Conservation (phyloP, 2,113 vertebrate genomes). For the Colius striatus region DNA sequence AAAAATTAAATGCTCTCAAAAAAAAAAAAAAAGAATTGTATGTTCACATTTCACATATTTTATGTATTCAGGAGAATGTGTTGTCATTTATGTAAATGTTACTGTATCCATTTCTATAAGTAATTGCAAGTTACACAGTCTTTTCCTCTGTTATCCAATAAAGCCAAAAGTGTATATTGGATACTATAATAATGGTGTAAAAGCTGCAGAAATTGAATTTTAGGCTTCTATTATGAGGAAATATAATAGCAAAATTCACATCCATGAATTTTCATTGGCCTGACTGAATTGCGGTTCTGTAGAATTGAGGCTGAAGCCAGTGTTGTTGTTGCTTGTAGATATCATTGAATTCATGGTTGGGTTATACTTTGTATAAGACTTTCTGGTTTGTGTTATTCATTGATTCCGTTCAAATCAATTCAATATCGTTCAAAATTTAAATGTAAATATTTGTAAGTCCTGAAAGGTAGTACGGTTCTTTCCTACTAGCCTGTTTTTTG, state of each 20-base stretch:
- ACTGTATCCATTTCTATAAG: background rate
- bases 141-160: background rate
- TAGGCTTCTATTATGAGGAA: background rate
- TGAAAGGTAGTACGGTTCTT: background rate
- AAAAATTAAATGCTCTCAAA: background rate
- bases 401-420: background rate
- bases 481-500: background rate
- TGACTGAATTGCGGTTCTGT: background rate
- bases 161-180: background rate
- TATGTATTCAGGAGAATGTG: background rate
- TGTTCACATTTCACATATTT: background rate
- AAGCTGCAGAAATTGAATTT: background rate
- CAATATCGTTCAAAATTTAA: background rate
- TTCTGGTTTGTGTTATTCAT: background rate
- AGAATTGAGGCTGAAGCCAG: background rate
- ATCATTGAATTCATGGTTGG: background rate
- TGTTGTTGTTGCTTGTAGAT: background rate
- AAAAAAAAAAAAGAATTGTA: background rate
- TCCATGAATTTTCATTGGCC: background rate
- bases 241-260: background rate
- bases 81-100: background rate
- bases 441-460: background rate
- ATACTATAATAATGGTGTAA: background rate
- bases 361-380: background rate
- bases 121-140: background rate